Conservation (phyloP, 2,888 invertebrate genomes). For the Epinotia bilunana region DNA sequence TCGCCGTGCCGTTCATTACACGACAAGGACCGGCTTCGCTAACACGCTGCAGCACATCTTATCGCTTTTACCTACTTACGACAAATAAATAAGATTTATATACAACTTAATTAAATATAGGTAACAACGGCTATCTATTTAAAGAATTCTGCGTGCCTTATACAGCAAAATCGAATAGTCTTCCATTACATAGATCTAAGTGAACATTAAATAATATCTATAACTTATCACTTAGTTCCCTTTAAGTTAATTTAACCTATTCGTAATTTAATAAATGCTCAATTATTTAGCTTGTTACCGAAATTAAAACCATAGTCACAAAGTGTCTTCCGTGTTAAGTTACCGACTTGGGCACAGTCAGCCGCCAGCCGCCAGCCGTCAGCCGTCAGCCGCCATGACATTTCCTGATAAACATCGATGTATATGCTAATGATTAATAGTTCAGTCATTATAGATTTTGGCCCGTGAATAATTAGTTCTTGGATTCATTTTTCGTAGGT, state of each 20-base stretch:
- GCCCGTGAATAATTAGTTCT: too few relatives aligned
- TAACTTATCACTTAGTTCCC: conserved; percentile 46
- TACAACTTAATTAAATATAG: conserved; percentile 37
- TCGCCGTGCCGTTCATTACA: conserved; percentile 49
- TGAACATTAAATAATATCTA: conserved; percentile 38
- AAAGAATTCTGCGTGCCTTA: conserved; percentile 76
- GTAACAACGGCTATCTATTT: conserved; percentile 46
- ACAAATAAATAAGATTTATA: conserved; percentile 24
- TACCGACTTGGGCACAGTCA: conserved; percentile 56
- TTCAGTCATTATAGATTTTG: too few relatives aligned
- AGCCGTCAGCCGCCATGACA: background rate
- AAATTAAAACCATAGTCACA: conserved; percentile 55
- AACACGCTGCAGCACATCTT: conserved; percentile 3
- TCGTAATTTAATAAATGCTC: conserved; percentile 52
- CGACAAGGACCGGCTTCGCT: conserved; percentile 25
- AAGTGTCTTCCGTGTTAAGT: conserved; percentile 71
- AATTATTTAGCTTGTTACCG: conserved; percentile 67
- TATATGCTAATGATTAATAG: too few relatives aligned
- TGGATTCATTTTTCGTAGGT: too few relatives aligned
- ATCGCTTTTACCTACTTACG: conserved; percentile 10
- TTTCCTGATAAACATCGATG: background rate
- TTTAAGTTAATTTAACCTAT: conserved; percentile 20
- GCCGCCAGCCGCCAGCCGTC: too few relatives aligned
- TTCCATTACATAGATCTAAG: conserved; percentile 62
- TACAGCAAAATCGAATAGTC: conserved; percentile 80